Percentiles rank a stretch among this genome's conserved stretches.
These are phyloP conservation scores for Myotis brandtii DNA, from an alignment of 2,113 vertebrate species.

Conservation along the genomic window DNA sequence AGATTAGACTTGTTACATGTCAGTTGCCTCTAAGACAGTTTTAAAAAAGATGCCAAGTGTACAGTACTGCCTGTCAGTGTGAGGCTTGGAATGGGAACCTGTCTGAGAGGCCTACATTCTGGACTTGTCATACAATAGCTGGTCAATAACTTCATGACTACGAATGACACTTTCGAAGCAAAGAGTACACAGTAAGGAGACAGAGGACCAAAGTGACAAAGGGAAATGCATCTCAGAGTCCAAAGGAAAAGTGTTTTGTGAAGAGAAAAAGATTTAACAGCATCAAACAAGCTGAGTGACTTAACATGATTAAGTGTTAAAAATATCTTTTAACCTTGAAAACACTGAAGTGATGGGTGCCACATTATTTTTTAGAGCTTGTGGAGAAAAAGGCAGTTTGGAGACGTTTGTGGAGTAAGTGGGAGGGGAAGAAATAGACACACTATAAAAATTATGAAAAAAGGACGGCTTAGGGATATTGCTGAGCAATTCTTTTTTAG, in stretches of 20 bases:
- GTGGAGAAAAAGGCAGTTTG: no score
- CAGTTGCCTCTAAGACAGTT: not conserved
- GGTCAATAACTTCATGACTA: not conserved
- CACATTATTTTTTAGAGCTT: not conserved
- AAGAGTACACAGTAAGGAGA: not conserved
- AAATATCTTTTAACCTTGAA: not conserved
- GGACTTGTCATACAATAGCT: not conserved
- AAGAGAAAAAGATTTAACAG: not conserved
- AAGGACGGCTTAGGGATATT: not conserved
- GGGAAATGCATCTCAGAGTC: not conserved
- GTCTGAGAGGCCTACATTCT: not conserved
- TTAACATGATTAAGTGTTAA: not conserved
- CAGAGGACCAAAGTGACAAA: not conserved
- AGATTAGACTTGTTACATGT: not conserved
- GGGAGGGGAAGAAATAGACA: not conserved
- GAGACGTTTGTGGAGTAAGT: not conserved
- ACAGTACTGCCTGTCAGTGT: not conserved
- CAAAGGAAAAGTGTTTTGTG: not conserved
- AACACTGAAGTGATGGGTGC: rapidly evolving
- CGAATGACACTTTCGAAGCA: not conserved
- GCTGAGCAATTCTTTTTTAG: not conserved
- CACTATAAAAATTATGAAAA: not conserved
- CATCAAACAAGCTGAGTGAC: not conserved
- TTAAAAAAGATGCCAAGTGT: not conserved
- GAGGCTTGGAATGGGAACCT: not conserved